A percentile compares a stretch with the other conserved stretches of the same genome.
These are phyloP conservation scores for Acleris emargana DNA, from an alignment of 2,888 invertebrate genomes.

Conservation along the genomic window DNA sequence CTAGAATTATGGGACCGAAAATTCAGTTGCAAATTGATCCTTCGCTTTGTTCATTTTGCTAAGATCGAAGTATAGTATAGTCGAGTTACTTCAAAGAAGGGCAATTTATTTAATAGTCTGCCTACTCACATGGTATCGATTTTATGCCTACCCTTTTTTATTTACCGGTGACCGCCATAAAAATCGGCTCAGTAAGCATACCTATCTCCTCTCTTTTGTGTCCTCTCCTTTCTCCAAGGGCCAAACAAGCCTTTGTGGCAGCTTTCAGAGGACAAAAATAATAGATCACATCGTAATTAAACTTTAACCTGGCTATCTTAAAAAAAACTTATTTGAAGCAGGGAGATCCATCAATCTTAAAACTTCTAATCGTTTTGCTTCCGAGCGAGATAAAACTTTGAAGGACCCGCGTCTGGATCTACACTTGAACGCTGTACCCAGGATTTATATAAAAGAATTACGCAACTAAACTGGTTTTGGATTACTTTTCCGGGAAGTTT, in stretches of 20 bases:
- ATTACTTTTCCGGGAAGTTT: conserved; percentile 12
- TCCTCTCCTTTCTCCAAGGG: conserved; percentile 3
- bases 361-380: conserved; percentile 67
- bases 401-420: conserved; percentile 38
- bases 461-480: conserved; percentile 15
- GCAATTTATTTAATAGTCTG: conserved; percentile 10
- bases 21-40: conserved; percentile 21
- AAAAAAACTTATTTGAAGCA: conserved; percentile 55
- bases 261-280: conserved; percentile 5
- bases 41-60: not conserved
- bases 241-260: conserved; percentile 25
- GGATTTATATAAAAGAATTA: conserved; percentile 13
- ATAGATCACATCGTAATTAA: conserved; percentile 43
- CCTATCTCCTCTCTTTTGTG: conserved; percentile 13
- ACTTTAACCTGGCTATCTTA: conserved; percentile 48
- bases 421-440: conserved; percentile 20
- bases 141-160: conserved; percentile 21
- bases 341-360: conserved; percentile 69
- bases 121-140: conserved; percentile 3
- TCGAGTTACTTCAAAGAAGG: not conserved
- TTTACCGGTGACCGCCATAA: conserved; percentile 26
- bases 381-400: conserved; percentile 54
- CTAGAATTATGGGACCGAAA: conserved; percentile 12
- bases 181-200: conserved; percentile 25
- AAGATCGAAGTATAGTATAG: too few species aligned